Evolutionary conservation across 2,888 invertebrate species (phyloP), one percentile per base, ranked within the genome.

Genomic region (Caenorhabditis plicata): DNA sequence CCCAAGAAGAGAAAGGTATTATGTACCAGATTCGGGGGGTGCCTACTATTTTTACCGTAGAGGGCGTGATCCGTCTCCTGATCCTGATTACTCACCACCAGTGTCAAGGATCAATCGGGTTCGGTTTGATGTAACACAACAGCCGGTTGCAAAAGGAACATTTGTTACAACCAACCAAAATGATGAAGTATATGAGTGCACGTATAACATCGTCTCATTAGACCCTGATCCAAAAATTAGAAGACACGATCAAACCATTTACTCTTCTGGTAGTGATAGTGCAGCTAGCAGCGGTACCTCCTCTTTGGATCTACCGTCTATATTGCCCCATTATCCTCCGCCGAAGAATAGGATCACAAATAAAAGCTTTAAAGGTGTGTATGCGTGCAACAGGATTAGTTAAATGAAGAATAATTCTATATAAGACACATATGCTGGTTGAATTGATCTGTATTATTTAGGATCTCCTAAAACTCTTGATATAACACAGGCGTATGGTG

Each of bases 71-170:
- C 53, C 53, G 3, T 49, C 54, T 53, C 67, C 66, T 19, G 62
- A 67, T 32, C 68, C 70, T 3, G 70, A 70, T 31, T 70, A 70
- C 45, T 70, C 70, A n/a, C 70, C 70, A 4, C 68, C 68, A 11
- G 29, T 50, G 11, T 51, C 54, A 20, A 26, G 48, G 11, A 7
- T 51, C 22, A 58, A 56, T 33, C 51, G 56, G 17, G 64, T 68
- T n/a, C 55, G 68, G 1, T 67, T 64, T 33, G 63, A 52, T 42
- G 44, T 53, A 22, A 54, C 61, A 0, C 31, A 43, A n/a, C 42
- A 60, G 33, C 50, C 54, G 17, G 36, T 58, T 4, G 48, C 58
- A 31, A 40, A 45, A 20, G 61, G 61, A 22, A 54, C 50, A 29
- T 61, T 47, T 33, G 61, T 61, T 17, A n/a, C 13, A 9, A 43